These are phyloP conservation scores for Epizoanthus fatuus DNA, from an alignment of 92 coral and sea anemone genomes.

Conservation along the genomic window DNA sequence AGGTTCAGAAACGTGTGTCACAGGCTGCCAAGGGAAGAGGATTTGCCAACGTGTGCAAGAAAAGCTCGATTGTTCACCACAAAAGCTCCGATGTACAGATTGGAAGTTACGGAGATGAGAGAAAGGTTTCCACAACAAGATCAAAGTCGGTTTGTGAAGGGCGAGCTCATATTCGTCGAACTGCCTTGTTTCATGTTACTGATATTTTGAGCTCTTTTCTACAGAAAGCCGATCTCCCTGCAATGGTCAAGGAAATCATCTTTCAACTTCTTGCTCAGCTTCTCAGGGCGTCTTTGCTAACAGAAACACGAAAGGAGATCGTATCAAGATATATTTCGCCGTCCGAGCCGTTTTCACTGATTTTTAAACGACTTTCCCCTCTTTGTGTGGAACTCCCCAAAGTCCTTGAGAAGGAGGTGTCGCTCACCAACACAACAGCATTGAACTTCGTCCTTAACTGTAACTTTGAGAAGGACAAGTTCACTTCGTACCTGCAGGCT, in stretches of 20 bases:
- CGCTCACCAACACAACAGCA: slow-evolving; percentile 84
- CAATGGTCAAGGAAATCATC: slow-evolving; percentile 75
- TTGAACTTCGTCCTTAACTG: slow-evolving; percentile 93
- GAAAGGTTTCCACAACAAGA: not conserved
- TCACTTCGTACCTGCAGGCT: slow-evolving; percentile 94
- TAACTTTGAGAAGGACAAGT: slow-evolving; percentile 95
- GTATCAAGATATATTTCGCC: slow-evolving; percentile 51
- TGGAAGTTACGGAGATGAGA: not conserved
- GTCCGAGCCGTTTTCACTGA: slow-evolving; percentile 51
- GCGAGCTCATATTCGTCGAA: slow-evolving; percentile 5
- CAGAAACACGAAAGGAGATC: slow-evolving; percentile 51
- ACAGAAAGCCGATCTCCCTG: slow-evolving; percentile 71
- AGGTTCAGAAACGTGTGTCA: not conserved
- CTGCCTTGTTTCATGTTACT: slow-evolving; percentile 56
- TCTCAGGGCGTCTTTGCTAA: slow-evolving; percentile 66
- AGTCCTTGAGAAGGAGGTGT: slow-evolving; percentile 92
- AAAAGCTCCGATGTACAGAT: not conserved
- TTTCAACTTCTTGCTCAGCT: slow-evolving; percentile 93
- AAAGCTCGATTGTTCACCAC: not conserved
- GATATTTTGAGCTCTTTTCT: slow-evolving; percentile 72
- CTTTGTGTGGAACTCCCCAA: slow-evolving; percentile 89
- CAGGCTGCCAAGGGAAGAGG: not conserved
- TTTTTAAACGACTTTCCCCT: slow-evolving; percentile 78
- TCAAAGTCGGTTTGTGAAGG: not conserved
- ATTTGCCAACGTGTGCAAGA: not conserved